Percentiles rank a stretch among this genome's conserved stretches.
phyloP scores from a whole-genome alignment of 2,113 vertebrate species.

The Microcebus tavaratra region DNA sequence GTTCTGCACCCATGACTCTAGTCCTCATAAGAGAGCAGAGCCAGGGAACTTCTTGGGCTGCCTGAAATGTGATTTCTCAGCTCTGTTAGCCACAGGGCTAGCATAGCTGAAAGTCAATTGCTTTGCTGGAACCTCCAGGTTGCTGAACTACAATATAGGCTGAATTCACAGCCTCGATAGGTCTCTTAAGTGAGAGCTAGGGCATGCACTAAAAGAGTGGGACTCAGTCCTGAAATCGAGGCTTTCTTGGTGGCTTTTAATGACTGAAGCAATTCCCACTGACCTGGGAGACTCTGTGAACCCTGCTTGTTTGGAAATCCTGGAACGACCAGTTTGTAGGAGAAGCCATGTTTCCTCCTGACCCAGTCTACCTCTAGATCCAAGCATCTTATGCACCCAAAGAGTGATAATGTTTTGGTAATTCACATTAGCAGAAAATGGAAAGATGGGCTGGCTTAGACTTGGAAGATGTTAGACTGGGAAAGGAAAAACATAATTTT shows the following conservation, averaged over 20 bases:
- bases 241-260: background rate
- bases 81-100: background rate
- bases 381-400: background rate
- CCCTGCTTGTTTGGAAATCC: background rate
- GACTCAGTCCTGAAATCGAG: no score
- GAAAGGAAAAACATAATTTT: background rate
- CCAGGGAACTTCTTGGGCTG: background rate
- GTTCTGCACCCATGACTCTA: background rate
- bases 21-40: background rate
- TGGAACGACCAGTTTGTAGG: background rate
- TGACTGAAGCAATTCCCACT: background rate
- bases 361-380: background rate
- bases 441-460: background rate
- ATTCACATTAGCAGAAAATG: background rate
- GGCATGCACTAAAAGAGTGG: background rate
- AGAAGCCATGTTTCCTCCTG: background rate
- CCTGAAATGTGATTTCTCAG: background rate
- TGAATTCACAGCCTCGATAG: background rate
- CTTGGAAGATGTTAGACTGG: background rate
- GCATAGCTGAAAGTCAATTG: background rate
- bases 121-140: background rate
- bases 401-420: background rate
- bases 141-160: rapidly evolving
- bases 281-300: background rate
- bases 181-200: background rate